Base-by-base conservation (phyloP, 2,888 invertebrate species). In the Lasioglossum leucozonium region DNA sequence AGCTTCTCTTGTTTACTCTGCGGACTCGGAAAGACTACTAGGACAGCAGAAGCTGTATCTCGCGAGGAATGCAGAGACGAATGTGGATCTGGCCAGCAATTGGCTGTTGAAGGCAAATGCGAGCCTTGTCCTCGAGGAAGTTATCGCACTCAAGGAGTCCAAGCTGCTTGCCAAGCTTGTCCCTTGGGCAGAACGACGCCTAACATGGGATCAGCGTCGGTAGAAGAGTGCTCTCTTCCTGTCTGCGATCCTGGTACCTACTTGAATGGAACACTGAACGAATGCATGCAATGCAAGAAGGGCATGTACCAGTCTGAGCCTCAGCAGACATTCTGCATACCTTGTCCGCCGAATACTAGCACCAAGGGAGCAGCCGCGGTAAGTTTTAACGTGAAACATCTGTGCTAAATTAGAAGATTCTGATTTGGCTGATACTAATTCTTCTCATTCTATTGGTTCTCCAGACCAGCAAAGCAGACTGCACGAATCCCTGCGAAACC, bases 171-270 rank as follows among this genome's bases (percentile, higher is more conserved):
- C 93, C 97, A 97, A 11, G 96, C 97, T 13, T 99, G 99, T 95
- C 99, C 99, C 0, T 95, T 97, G 11, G 99, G 98, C 58, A 97
- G 98, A 88, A 99, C 99, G 4, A 99, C 99, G 0, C 98, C 98
- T 0, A 97, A 97, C 88, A 96, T 97, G 77, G 98, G 99, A 72
- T 97, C 98, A 0, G 96, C 97, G 0, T 97, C 97, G 0, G 96
- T 98, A 11, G 98, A 98, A 93, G 98, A 99, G 94, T 99, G 99
- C 95, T 98, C 99, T 1, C 95, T 99, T 73, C 99, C 99, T 16
- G 98, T 98, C 76, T 98, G 98, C 94, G 93, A 95, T 92, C 92
- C 93, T 96, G 98, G 99, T 79, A 97, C 97, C 30, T 98, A 97
- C 95, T 96, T 99, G 91, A 98, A 99, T 94, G 97, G 97, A 37